Evolutionary conservation across 2,113 vertebrate species (phyloP).

Genomic region (Ploceus nigricollis): DNA sequence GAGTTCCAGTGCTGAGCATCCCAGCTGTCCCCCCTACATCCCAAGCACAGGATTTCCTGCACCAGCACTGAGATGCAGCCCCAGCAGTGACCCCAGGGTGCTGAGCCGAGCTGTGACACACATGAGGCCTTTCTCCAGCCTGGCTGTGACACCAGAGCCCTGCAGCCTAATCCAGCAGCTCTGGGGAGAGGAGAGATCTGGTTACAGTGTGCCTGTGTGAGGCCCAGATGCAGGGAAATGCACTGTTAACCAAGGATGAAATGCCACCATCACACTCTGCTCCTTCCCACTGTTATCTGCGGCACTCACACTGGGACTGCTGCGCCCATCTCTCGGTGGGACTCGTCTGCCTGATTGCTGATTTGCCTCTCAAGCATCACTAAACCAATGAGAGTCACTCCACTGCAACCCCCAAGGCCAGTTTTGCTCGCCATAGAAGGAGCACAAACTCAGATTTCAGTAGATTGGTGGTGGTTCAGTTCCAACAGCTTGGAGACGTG

Average conservation of each 20-base stretch:
- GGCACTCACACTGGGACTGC: background rate
- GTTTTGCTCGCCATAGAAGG: background rate
- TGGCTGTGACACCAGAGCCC: background rate
- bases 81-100: fast-evolving
- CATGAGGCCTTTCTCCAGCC: background rate
- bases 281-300: background rate
- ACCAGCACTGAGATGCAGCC: background rate
- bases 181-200: background rate
- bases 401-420: no score
- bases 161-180: background rate
- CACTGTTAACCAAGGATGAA: background rate
- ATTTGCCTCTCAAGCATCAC: background rate
- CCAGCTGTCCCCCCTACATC: fast-evolving
- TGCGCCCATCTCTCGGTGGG: background rate
- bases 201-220: fast-evolving
- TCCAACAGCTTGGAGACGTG: background rate
- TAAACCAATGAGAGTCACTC: background rate
- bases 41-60: background rate
- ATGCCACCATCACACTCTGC: background rate
- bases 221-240: background rate
- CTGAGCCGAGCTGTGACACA: fast-evolving
- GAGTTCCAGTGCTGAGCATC: background rate
- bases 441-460: background rate
- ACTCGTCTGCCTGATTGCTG: background rate
- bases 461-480: background rate